Evolutionary conservation across 2,797 vertebrate species (phyloP), one percentile per base, ranked within the genome.

Genomic region (Heliangelus exortis): DNA sequence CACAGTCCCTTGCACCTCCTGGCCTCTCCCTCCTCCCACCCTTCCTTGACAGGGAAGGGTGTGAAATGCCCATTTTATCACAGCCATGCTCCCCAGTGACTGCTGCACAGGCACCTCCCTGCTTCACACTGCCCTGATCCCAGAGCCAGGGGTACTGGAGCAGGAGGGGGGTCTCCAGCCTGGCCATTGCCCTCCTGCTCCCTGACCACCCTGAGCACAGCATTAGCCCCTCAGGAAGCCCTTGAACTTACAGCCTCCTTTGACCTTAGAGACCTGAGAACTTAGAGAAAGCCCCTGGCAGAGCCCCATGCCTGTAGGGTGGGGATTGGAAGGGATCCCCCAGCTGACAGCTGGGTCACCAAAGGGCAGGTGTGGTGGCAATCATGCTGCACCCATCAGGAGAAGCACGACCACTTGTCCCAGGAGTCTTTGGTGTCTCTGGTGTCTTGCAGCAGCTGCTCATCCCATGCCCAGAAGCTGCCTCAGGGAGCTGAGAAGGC

Each of bases 21-120:
- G 75, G 72, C 47, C 34, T 33, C 72, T 72, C 86, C 51, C 11
- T 57, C 76, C 76, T 92, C 91, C 96, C 97, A 43, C 97, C 96
- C 96, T 97, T 96, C 96, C 93, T 96, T 96, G 62, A 76, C 94
- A 84, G 57, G 83, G 94, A 87, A 91, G 85, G 87, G 88, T 83
- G 81, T 95, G 94, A 94, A 92, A 87, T 91, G 84, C 75, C 48
- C 39, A 4, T 50, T 72, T 98, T 98, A 97, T 97, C 92, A 0
- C 1, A 1, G 21, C 53, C 62, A 25, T 3, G 7, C 15, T 79
- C 61, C 33, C n/a, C 45, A 62, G 66, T 1, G 15, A 81, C 43
- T 25, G 34, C 79, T 59, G 43, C 17, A 58, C 79, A 66, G 72
- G 47, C 9, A 4, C 31, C 51, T 89, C 55, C 82, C 66, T 50